A percentile compares a stretch with the other conserved stretches of the same genome.
Evolutionary conservation across 2,888 invertebrate species (phyloP).

Genomic region (Acholoe squamosa): DNA sequence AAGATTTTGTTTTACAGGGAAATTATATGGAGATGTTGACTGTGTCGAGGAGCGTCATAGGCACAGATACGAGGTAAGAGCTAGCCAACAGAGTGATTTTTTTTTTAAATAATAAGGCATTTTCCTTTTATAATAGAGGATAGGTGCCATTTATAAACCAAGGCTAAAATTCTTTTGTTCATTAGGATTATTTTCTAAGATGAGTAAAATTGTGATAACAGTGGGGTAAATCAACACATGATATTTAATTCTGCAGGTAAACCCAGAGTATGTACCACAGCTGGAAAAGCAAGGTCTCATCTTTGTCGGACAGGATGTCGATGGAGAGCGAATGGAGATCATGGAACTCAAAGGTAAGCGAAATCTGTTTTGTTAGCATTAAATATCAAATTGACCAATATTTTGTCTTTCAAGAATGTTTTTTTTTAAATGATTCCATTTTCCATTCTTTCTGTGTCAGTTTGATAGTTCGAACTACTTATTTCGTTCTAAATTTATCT

Average conservation of each 20-base stretch:
- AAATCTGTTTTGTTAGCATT: too few species aligned
- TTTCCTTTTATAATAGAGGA: too few species aligned
- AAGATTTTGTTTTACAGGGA: conserved; percentile 79
- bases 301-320: conserved; percentile 92
- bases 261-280: conserved; percentile 91
- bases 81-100: too few species aligned
- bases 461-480: too few species aligned
- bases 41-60: conserved; percentile 96
- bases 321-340: conserved; percentile 96
- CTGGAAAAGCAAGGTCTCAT: conserved; percentile 91
- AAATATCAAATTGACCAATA: too few species aligned
- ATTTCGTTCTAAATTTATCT: too few species aligned
- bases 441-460: too few species aligned
- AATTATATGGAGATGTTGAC: conserved; percentile 80
- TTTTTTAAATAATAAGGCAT: too few species aligned
- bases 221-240: too few species aligned
- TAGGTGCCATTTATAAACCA: neutral
- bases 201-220: too few species aligned
- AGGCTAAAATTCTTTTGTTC: neutral
- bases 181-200: conserved; percentile 31
- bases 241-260: conserved; percentile 86
- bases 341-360: conserved; percentile 88
- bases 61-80: conserved; percentile 93
- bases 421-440: too few species aligned
- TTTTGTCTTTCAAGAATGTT: too few species aligned